These are phyloP conservation scores for Deilephila elpenor DNA, from an alignment of 2,888 invertebrate genomes.

Conservation along the genomic window DNA sequence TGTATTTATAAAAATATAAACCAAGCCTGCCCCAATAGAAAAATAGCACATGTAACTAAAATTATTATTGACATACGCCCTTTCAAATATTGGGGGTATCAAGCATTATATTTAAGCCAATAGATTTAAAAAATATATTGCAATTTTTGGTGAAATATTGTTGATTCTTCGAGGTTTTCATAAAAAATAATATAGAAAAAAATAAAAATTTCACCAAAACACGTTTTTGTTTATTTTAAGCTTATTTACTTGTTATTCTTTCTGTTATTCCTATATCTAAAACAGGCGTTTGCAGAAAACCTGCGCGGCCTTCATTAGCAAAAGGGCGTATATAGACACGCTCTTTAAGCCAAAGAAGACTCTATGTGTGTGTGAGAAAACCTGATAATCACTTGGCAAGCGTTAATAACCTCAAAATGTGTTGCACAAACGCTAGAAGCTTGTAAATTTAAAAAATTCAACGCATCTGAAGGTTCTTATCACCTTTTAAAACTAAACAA, in stretches of 20 bases:
- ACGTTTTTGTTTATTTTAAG: background rate
- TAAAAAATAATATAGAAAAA: too few species aligned
- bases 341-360: background rate
- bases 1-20: background rate
- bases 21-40: background rate
- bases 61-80: background rate
- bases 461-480: background rate
- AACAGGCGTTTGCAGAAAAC: background rate
- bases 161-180: background rate
- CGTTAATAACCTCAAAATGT: slow-evolving; percentile 12
- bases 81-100: background rate
- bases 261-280: background rate
- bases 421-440: slow-evolving; percentile 11
- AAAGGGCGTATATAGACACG: background rate
- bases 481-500: background rate
- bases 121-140: background rate
- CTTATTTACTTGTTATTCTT: background rate
- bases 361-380: background rate
- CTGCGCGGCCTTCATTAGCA: background rate
- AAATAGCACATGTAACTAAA: background rate
- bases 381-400: slow-evolving; percentile 15
- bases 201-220: background rate
- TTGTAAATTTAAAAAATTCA: slow-evolving; percentile 4
- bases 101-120: background rate
- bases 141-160: background rate